Conservation (phyloP, 2,113 vertebrate genomes). For the Indicator indicator region DNA sequence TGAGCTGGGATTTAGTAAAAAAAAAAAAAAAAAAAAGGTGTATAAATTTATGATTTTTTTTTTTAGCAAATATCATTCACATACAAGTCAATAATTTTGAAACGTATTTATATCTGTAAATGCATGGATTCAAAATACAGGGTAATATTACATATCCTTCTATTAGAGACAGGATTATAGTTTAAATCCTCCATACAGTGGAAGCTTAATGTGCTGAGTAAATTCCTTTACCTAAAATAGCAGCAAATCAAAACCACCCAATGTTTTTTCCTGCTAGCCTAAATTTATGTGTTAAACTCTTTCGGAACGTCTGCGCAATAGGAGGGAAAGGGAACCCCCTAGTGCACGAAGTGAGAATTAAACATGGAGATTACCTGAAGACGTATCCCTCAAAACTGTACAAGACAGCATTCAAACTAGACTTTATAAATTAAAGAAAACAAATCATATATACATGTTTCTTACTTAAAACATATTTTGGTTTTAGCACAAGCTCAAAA, state of each 20-base stretch:
- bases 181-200: not conserved
- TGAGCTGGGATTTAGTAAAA: not conserved
- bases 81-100: not conserved
- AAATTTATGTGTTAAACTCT: not conserved
- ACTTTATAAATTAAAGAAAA: not conserved
- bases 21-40: not conserved
- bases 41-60: not conserved
- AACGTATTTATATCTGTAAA: not conserved
- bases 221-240: not conserved
- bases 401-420: not conserved
- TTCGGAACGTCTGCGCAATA: not conserved
- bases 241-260: not conserved
- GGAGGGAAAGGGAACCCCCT: conserved; percentile 71
- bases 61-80: not conserved
- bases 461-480: not conserved
- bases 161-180: not conserved
- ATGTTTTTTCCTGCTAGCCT: not conserved
- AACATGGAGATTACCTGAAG: not conserved
- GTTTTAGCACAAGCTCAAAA: not conserved
- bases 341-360: conserved; percentile 52
- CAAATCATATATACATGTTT: not conserved
- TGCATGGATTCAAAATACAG: not conserved
- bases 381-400: not conserved
- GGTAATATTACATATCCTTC: not conserved
- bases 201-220: not conserved